These are phyloP conservation scores for Elephas maximus DNA, from an alignment of 2,113 vertebrate genomes.

Conservation along the genomic window DNA sequence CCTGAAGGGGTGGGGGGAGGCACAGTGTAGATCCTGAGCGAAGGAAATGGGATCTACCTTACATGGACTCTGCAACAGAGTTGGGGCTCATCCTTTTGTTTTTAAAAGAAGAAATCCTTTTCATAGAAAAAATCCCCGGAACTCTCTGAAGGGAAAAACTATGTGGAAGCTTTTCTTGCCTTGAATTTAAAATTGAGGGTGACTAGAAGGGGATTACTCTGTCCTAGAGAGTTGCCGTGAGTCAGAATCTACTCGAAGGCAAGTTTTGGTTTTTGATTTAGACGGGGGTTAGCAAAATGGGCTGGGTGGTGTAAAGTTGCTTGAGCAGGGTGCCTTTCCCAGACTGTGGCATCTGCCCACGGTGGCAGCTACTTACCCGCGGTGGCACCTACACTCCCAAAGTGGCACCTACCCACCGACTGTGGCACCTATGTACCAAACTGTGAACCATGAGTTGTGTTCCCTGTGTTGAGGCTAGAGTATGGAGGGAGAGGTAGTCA, in stretches of 20 bases:
- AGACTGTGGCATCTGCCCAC: too few relatives aligned
- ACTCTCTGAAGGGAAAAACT: background rate
- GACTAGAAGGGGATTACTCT: background rate
- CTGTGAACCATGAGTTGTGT: background rate
- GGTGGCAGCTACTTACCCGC: fast-evolving
- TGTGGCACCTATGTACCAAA: background rate
- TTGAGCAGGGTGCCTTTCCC: background rate
- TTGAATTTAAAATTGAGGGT: background rate
- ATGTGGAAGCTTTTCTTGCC: background rate
- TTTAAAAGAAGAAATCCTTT: background rate
- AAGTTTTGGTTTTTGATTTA: background rate
- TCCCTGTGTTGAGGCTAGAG: background rate
- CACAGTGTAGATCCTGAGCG: background rate
- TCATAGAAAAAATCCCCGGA: background rate
- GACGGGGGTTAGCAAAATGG: background rate
- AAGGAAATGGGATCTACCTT: background rate
- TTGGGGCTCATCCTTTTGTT: background rate
- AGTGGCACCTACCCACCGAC: fast-evolving
- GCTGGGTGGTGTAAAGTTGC: background rate
- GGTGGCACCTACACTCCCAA: background rate
- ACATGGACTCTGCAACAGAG: background rate
- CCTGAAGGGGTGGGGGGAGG: too few relatives aligned
- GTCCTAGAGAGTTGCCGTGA: background rate
- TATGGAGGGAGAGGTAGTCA: background rate
- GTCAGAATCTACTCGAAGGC: background rate